Base-by-base conservation (phyloP, 2,113 vertebrate species). In the Empidonax traillii region DNA sequence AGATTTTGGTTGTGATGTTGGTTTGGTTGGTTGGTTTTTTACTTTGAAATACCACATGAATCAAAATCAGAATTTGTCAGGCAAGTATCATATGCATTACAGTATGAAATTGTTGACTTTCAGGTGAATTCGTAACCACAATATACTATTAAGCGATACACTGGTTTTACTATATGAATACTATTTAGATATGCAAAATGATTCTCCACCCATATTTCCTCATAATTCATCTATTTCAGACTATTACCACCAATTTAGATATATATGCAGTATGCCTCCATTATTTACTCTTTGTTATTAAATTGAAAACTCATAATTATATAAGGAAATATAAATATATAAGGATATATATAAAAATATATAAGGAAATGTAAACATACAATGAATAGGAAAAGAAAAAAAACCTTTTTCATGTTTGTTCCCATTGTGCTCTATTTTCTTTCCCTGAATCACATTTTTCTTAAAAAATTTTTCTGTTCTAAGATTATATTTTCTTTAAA, bases 361-460 rank as follows among this genome's bases (percentile, higher is more conserved):
- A 19, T 44, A 44, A 44, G 44, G 44, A 44, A 44, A 44, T 56
- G 31, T 33, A 30, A 76, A 31, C 5, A 27, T 11, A 69, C 4
- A 11, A 2, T 9, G 21, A 72, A 52, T 14, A 47, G 8, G 14
- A 59, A 43, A 6, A 43, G 43, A 17, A 44, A 51, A 39, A 20
- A 28, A 7, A 3, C 0, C 1, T 28, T 85, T 52, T 58, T 58
- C 8, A 16, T 71, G 2, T 47, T 31, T 53, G 2, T 72, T 72
- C n/a, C 2, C 2, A 27, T 51, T 89, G 14, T 35, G 69, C 22
- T 56, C 3, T 63, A 9, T 46, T 80, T n/a, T 84, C 3, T 78
- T 49, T 75, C 14, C 18, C 2, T 55, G 25, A 18, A 76, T 63
- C 3, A 59, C 1, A n/a, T 49, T 72, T 79, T 71, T 61, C 33